Evolutionary conservation across 2,113 vertebrate genomes (phyloP).

Genomic region (Crotophaga sulcirostris): DNA sequence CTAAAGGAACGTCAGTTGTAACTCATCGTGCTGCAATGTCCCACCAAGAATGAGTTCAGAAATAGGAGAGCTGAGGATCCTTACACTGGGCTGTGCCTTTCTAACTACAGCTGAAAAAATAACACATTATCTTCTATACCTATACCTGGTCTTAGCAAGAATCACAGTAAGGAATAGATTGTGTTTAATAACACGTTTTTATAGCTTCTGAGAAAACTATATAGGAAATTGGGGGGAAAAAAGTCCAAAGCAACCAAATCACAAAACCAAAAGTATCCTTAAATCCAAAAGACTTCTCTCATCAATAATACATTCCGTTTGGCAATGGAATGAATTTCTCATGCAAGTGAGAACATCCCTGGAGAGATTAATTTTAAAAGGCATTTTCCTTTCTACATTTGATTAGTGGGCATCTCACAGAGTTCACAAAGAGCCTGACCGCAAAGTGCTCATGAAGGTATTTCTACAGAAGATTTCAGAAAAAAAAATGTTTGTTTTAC

Average conservation of each 20-base stretch:
- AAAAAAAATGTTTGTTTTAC: neutral
- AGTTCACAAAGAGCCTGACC: neutral
- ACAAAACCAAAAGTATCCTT: neutral
- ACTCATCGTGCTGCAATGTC: neutral
- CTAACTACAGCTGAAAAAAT: neutral
- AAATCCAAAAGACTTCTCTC: neutral
- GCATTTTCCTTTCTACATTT: neutral
- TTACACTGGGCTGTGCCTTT: neutral
- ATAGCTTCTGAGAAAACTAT: neutral
- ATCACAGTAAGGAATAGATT: neutral
- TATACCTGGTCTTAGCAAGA: neutral
- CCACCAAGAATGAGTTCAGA: neutral
- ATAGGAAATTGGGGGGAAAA: too few species aligned
- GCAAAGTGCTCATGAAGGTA: neutral
- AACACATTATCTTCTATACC: rapidly evolving
- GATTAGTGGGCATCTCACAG: neutral
- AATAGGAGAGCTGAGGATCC: neutral
- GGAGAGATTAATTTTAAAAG: neutral
- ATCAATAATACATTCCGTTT: neutral
- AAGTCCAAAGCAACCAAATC: rapidly evolving
- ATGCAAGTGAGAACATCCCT: neutral
- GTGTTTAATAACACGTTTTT: neutral
- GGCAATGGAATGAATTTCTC: neutral
- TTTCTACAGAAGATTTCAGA: neutral
- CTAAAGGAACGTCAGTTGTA: neutral